Conservation (phyloP, 1,140 invertebrate genomes). For the Meloidogyne exigua region DNA sequence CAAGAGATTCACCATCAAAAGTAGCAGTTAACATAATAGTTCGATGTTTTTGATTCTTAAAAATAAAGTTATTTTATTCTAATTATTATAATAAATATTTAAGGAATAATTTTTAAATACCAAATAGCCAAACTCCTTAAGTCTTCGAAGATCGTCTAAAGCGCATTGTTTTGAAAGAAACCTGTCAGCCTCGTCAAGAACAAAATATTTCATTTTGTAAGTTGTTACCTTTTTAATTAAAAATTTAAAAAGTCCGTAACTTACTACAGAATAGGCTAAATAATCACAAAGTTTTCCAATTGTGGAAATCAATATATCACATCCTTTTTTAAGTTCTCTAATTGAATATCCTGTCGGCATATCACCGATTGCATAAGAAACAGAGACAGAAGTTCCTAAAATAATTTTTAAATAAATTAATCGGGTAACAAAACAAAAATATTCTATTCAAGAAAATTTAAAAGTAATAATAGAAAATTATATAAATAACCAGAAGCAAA, state of each 20-base stretch:
- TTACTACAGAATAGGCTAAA: slow-evolving; percentile 16
- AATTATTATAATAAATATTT: too few species aligned
- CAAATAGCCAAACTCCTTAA: neutral
- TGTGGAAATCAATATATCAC: slow-evolving; percentile 30
- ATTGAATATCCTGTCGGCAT: slow-evolving; percentile 26
- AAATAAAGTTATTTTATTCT: too few species aligned
- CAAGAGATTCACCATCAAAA: slow-evolving; percentile 24
- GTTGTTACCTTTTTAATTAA: slow-evolving; percentile 23
- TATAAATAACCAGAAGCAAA: slow-evolving; percentile 11
- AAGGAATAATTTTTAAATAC: neutral
- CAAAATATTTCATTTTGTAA: slow-evolving; percentile 32
- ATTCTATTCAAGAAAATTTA: slow-evolving; percentile 6
- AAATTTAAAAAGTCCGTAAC: neutral
- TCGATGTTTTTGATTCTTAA: slow-evolving; percentile 28
- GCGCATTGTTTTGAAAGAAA: slow-evolving; percentile 17
- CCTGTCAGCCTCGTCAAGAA: slow-evolving; percentile 39
- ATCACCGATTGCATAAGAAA: slow-evolving; percentile 27
- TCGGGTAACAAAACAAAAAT: neutral
- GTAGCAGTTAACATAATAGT: slow-evolving; percentile 41
- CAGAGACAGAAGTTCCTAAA: slow-evolving; percentile 27
- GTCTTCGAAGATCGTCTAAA: neutral
- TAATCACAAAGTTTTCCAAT: slow-evolving; percentile 27
- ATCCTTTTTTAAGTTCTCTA: slow-evolving; percentile 19
- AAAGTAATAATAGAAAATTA: neutral
- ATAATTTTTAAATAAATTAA: neutral